Conservation (phyloP, 2,797 vertebrate genomes). For the Acanthopagrus latus region DNA sequence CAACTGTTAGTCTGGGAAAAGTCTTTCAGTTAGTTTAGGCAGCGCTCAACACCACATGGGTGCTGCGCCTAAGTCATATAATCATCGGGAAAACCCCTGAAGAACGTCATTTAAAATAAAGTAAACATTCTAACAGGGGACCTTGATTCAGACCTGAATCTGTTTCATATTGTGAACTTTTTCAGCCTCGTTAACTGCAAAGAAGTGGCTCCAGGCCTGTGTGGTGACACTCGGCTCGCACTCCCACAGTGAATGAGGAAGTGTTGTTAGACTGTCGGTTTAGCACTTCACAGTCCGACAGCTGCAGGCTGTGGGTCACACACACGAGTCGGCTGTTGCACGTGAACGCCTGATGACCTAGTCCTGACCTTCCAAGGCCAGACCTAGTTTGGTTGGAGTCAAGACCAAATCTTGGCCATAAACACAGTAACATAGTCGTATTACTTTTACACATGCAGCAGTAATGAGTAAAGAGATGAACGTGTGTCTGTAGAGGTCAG, state of each 20-base stretch:
- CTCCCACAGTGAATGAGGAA: constrained; percentile 2
- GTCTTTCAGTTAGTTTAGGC: too few species aligned
- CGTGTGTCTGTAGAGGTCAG: neutral
- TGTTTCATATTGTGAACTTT: neutral
- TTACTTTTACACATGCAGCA: neutral
- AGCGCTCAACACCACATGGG: too few species aligned
- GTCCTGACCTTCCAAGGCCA: constrained; percentile 17
- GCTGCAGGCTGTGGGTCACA: constrained; percentile 23
- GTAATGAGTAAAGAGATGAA: neutral
- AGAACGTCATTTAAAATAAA: too few species aligned
- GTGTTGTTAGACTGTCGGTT: neutral
- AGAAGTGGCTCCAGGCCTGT: neutral
- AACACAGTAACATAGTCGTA: neutral
- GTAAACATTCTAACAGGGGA: too few species aligned
- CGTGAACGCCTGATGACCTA: neutral
- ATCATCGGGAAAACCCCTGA: too few species aligned
- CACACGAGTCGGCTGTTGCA: neutral
- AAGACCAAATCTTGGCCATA: neutral
- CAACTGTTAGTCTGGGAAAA: too few species aligned
- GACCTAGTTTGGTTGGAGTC: neutral
- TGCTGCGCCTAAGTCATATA: too few species aligned
- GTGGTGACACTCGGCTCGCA: constrained; percentile 5
- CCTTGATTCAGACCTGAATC: too few species aligned
- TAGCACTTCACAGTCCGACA: constrained; percentile 12
- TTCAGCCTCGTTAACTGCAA: neutral